Percentiles rank a stretch among this genome's conserved stretches.
Conservation (phyloP, 2,797 vertebrate genomes). For the Ispidina lecontei region DNA sequence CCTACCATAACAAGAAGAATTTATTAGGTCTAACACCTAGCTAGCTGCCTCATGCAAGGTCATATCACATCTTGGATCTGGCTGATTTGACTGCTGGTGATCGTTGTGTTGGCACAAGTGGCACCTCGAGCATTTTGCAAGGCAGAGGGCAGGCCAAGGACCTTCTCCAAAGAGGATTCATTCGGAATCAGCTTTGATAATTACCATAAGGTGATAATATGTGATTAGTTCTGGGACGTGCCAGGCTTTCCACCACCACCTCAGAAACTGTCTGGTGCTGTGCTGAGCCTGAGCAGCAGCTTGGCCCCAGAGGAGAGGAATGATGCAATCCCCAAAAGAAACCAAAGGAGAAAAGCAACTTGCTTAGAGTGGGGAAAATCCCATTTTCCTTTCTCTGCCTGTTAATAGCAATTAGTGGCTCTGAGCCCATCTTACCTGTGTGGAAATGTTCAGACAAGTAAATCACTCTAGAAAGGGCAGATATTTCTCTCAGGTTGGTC, state of each 20-base stretch:
- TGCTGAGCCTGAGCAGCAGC: not conserved
- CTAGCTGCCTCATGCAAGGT: not conserved
- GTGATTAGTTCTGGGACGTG: not conserved
- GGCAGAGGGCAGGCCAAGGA: constrained; percentile 28
- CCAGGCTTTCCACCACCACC: not conserved
- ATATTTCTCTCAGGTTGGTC: not conserved
- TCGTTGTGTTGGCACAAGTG: not conserved
- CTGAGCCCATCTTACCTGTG: not conserved
- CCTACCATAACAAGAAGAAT: not conserved
- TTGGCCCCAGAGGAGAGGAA: not conserved
- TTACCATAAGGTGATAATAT: not conserved
- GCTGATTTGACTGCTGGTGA: not conserved
- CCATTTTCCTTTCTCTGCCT: not conserved
- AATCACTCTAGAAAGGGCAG: not conserved
- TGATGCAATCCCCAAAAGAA: not conserved
- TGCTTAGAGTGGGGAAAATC: not conserved
- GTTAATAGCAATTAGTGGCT: not conserved
- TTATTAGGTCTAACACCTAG: not conserved
- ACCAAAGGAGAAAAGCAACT: not conserved
- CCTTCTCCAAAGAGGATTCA: constrained; percentile 38
- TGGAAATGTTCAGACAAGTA: not conserved
- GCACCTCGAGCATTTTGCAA: not conserved
- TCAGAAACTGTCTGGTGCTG: not conserved
- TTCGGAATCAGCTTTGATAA: constrained; percentile 10
- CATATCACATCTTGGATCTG: not conserved